A percentile compares a stretch with the other conserved stretches of the same genome.
phyloP scores from a whole-genome alignment of 2,113 vertebrate species.

The Campylorhamphus procurvoides region DNA sequence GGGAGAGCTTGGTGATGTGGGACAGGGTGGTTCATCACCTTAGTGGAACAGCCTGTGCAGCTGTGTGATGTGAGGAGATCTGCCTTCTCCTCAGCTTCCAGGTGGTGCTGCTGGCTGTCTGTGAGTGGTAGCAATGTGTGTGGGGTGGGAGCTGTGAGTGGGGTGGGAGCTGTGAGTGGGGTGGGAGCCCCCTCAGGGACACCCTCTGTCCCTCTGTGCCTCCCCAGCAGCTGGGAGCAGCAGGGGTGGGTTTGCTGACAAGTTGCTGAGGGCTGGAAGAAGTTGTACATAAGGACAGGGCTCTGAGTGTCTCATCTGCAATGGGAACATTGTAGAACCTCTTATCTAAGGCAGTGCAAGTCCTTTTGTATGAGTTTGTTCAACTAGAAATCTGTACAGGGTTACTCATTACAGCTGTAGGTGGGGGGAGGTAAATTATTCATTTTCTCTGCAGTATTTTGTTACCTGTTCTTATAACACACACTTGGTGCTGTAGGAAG shows the following conservation, averaged over 20 bases:
- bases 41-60: background rate
- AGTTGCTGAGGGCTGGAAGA: background rate
- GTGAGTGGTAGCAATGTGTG: fast-evolving
- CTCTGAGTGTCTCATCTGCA: background rate
- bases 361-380: background rate
- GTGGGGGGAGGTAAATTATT: conserved; percentile 1
- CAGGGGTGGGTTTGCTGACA: background rate
- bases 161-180: background rate
- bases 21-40: background rate
- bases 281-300: fast-evolving
- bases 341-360: background rate
- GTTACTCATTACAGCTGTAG: background rate
- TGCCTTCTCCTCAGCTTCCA: background rate
- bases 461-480: background rate
- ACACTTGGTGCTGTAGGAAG: background rate
- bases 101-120: fast-evolving
- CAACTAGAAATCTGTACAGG: background rate
- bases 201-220: background rate
- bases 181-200: background rate
- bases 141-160: no score
- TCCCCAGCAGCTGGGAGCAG: background rate
- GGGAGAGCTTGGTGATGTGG: background rate
- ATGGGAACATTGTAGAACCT: background rate
- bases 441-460: background rate
- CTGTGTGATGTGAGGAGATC: background rate